These are phyloP conservation scores for Sitta carolinensis DNA, from an alignment of 2,797 vertebrate genomes.

Conservation along the genomic window DNA sequence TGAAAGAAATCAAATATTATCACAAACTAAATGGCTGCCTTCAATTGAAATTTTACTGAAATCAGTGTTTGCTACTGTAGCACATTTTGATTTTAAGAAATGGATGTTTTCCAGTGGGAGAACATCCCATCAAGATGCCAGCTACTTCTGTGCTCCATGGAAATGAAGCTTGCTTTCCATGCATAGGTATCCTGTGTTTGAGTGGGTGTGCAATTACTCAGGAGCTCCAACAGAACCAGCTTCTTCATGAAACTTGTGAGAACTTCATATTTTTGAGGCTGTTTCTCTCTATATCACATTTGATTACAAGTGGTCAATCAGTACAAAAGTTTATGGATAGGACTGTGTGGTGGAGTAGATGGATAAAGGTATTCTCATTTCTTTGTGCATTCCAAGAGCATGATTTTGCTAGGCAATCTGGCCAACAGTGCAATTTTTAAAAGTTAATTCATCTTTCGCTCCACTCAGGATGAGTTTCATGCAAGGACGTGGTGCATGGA, in stretches of 20 bases:
- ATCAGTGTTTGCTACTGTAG: background rate
- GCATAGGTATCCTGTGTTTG: background rate
- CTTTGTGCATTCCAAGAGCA: background rate
- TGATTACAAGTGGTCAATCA: background rate
- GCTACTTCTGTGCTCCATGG: background rate
- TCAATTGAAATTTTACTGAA: background rate
- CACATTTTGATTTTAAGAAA: constrained; percentile 7
- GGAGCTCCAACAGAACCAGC: background rate
- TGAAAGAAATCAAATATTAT: background rate
- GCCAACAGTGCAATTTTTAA: background rate
- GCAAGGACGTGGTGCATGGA: background rate
- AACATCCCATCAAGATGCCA: constrained; percentile 7
- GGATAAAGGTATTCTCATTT: background rate
- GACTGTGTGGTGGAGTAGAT: background rate
- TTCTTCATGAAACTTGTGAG: background rate
- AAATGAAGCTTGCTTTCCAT: background rate
- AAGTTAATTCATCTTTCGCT: background rate
- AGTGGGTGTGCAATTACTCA: background rate
- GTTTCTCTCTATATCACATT: background rate
- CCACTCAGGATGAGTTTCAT: background rate
- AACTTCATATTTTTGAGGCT: background rate
- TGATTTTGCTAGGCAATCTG: background rate
- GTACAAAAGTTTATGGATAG: background rate
- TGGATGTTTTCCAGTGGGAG: constrained; percentile 2
- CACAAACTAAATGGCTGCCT: background rate